Percentiles rank a stretch among this genome's conserved stretches.
Conservation (phyloP, 2,888 invertebrate species). For the Agrotis exclamationis region DNA sequence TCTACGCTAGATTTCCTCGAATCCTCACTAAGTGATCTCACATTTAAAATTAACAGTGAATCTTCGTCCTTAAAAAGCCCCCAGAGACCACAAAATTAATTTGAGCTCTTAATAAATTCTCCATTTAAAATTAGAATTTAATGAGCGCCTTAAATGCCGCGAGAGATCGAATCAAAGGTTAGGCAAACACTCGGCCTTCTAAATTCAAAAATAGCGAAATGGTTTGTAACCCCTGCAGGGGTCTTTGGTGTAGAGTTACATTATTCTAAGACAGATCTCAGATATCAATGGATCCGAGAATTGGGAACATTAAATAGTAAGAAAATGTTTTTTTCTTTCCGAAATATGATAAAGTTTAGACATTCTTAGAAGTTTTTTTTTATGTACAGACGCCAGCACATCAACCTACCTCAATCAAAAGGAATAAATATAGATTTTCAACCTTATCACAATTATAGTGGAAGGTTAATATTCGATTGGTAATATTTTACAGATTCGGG, state of each 20-base stretch:
- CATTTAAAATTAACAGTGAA: slow-evolving; percentile 15
- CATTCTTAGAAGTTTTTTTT: slow-evolving; percentile 25
- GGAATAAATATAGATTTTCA: no score
- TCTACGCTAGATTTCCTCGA: background rate
- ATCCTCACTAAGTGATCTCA: slow-evolving; percentile 2
- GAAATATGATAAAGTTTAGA: slow-evolving; percentile 47
- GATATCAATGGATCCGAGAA: slow-evolving; percentile 58
- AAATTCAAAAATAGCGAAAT: slow-evolving; percentile 53
- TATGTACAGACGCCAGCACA: no score
- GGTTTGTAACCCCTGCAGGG: slow-evolving; percentile 42
- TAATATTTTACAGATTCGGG: no score
- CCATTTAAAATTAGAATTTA: slow-evolving; percentile 54
- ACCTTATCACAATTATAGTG: no score
- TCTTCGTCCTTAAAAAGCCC: slow-evolving; percentile 6
- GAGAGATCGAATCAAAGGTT: slow-evolving; percentile 54
- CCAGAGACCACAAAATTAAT: slow-evolving; percentile 47
- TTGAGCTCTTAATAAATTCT: slow-evolving; percentile 40
- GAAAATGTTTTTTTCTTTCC: slow-evolving; percentile 59
- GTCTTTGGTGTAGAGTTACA: slow-evolving; percentile 55
- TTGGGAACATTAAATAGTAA: slow-evolving; percentile 59
- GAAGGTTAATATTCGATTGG: no score
- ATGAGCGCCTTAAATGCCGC: slow-evolving; percentile 40
- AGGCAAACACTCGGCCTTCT: slow-evolving; percentile 39
- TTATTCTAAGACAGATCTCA: slow-evolving; percentile 52
- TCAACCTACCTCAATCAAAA: no score